phyloP scores from a whole-genome alignment of 2,797 vertebrate genomes.

The Pseudochirops corinnae region DNA sequence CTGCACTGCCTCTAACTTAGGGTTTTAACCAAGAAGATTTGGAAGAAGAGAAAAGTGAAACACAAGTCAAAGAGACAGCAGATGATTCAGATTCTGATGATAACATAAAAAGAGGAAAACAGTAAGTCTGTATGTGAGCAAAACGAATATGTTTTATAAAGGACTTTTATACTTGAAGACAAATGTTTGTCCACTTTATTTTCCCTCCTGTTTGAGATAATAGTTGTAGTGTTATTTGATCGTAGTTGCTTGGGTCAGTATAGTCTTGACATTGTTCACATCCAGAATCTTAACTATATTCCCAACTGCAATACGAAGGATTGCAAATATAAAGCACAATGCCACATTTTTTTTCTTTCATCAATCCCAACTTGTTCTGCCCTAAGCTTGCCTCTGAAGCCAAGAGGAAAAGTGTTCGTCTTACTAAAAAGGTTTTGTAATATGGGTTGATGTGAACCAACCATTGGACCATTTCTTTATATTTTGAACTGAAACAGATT shows the following conservation, averaged over 20 bases:
- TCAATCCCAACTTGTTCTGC: neutral
- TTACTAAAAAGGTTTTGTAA: neutral
- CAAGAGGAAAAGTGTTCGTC: neutral
- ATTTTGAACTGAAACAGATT: neutral
- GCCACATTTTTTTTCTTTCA: neutral
- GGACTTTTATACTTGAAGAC: conserved; percentile 21
- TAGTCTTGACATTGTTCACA: neutral
- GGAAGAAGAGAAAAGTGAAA: conserved; percentile 90
- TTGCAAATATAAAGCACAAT: neutral
- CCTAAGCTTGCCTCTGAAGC: neutral
- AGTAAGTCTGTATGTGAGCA: conserved; percentile 86
- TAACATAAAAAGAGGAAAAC: conserved; percentile 91
- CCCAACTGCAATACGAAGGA: neutral
- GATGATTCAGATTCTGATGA: conserved; percentile 97
- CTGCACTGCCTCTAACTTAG: conserved; percentile 83
- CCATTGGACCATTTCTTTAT: neutral
- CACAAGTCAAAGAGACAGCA: conserved; percentile 83
- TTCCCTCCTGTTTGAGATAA: neutral
- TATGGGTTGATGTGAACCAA: neutral
- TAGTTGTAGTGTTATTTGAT: neutral
- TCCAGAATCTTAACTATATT: neutral
- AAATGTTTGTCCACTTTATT: neutral
- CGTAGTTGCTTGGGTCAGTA: neutral
- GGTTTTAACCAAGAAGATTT: conserved; percentile 99
- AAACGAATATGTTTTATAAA: conserved; percentile 42